Evolutionary conservation across 1,140 invertebrate genomes (phyloP).

Genomic region (Aphaenogaster ashmeadi): DNA sequence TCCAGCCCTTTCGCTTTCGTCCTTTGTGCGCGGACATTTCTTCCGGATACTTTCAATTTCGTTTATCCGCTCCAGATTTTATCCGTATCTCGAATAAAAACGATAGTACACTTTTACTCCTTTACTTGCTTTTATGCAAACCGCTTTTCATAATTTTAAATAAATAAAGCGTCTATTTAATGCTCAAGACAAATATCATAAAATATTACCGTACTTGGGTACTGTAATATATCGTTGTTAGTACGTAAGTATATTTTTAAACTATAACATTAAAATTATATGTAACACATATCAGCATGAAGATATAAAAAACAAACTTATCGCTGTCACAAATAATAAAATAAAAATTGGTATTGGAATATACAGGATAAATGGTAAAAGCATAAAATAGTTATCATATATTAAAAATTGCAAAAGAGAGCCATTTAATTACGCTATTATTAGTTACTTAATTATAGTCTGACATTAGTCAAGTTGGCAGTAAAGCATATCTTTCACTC

Average conservation of each 20-base stretch:
- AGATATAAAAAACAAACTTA: background rate
- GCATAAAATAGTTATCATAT: background rate
- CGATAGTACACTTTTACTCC: background rate
- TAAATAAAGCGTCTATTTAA: background rate
- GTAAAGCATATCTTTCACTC: background rate
- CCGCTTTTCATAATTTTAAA: background rate
- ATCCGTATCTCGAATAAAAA: conserved; percentile 40
- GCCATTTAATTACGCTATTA: background rate
- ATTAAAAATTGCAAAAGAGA: background rate
- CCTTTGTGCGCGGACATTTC: conserved; percentile 44
- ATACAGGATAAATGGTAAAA: too few relatives aligned
- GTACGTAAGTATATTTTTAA: background rate
- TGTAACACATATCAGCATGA: background rate
- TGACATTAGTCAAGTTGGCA: background rate
- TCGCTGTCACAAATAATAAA: background rate
- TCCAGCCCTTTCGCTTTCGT: conserved; percentile 63
- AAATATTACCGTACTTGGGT: background rate
- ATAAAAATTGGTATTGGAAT: background rate
- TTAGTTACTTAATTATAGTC: background rate
- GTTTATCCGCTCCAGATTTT: conserved; percentile 45
- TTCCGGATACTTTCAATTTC: conserved; percentile 57
- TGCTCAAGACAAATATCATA: background rate
- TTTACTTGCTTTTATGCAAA: background rate
- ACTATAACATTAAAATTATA: background rate
- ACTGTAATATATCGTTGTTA: too few relatives aligned